These are phyloP conservation scores for Poeciliopsis presidionis DNA, from an alignment of 2,797 vertebrate species.

Conservation along the genomic window DNA sequence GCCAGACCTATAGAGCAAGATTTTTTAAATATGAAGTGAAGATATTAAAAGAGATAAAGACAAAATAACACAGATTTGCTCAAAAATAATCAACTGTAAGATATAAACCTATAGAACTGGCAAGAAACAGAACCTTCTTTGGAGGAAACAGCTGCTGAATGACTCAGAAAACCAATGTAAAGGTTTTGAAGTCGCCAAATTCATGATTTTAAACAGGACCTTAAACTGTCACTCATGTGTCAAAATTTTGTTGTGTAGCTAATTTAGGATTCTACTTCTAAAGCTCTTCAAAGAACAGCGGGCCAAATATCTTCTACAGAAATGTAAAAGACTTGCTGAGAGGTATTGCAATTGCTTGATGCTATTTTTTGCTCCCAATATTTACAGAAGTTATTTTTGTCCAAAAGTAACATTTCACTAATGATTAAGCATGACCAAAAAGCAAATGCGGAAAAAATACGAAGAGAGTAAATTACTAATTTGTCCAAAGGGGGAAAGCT, in stretches of 20 bases:
- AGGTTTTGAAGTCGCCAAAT: neutral
- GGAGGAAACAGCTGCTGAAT: neutral
- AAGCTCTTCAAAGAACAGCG: neutral
- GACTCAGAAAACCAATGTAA: neutral
- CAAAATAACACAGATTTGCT: neutral
- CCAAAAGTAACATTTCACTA: too few species aligned
- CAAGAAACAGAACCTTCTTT: neutral
- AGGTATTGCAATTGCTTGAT: neutral
- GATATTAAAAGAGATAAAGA: neutral
- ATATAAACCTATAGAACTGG: neutral
- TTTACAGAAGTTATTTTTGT: neutral
- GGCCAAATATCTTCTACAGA: neutral
- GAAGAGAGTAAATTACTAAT: too few species aligned
- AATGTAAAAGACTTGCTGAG: neutral
- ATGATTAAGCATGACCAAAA: neutral
- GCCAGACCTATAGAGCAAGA: neutral
- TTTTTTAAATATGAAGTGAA: neutral
- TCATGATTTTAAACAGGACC: neutral
- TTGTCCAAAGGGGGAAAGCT: too few species aligned
- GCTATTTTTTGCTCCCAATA: neutral
- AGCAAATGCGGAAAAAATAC: neutral
- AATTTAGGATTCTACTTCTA: neutral
- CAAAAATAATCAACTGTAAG: neutral
- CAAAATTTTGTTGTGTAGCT: neutral
- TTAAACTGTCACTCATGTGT: neutral